Evolutionary conservation across 1,140 invertebrate species (phyloP).

Genomic region (Anthonomus grandis): DNA sequence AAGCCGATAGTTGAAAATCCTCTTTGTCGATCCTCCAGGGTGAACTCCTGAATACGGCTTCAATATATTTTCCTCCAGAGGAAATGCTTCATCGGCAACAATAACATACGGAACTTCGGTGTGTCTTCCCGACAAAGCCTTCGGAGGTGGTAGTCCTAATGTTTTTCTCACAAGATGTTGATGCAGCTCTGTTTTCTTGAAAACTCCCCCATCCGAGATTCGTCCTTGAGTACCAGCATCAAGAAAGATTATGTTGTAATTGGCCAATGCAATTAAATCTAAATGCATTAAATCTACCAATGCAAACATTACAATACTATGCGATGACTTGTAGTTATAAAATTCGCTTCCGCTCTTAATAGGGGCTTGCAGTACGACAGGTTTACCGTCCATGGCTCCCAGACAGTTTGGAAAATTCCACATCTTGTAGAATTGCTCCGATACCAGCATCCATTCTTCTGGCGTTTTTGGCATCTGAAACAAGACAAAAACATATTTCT

Average conservation of each 20-base stretch:
- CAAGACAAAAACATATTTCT: no score
- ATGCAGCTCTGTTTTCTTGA: not conserved
- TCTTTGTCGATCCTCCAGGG: no score
- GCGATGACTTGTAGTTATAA: conserved; percentile 42
- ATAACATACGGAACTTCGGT: no score
- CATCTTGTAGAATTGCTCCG: conserved; percentile 30
- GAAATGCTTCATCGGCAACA: no score
- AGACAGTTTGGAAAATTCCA: conserved; percentile 50
- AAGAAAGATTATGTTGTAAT: not conserved
- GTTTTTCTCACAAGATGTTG: not conserved
- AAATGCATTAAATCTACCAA: no score
- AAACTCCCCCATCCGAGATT: not conserved
- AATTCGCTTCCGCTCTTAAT: conserved; percentile 19
- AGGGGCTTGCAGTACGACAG: conserved; percentile 25
- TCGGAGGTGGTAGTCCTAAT: not conserved
- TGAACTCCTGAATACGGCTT: no score
- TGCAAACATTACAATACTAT: conserved; percentile 49
- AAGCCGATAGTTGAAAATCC: no score
- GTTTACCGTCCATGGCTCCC: conserved; percentile 51
- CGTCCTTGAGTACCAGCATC: not conserved
- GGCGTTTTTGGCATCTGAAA: conserved; percentile 1
- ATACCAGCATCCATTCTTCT: conserved; percentile 33
- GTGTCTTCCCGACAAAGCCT: not conserved
- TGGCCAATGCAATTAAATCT: no score
- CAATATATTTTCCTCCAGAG: no score